Base-by-base conservation (phyloP, 2,888 invertebrate species). In the Cephus sareptanus region DNA sequence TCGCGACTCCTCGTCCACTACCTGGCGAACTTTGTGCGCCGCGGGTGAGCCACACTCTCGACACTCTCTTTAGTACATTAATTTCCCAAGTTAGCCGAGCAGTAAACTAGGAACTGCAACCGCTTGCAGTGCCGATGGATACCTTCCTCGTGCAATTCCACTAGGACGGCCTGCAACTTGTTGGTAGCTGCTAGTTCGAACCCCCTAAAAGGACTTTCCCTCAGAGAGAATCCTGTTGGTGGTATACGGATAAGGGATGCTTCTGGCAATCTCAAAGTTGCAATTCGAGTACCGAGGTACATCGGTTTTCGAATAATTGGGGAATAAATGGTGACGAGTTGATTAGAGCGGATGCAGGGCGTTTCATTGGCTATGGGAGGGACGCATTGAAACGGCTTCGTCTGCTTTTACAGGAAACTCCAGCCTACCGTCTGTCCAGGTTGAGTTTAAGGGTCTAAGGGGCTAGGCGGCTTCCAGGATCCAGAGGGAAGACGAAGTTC, bases 11-110 rank as follows among this genome's bases (percentile, higher is more conserved):
- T 97, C 90, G 95, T 97, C 86, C 96, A 96, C 89, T 97, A 96
- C 92, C 94, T 98, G 89, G 94, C 97, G 82, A 98, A 98, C 93
- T 98, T 98, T 89, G 96, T 96, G 81, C 95, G 95, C 92, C 95
- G 95, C 81, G 98, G 98, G 98, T 98, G 93, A 95, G 94, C 92
- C 34, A 34, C n/a, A 35, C 30, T 30, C 34, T 74, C 23, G 56
- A 56, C 56, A 56, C 56, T 56, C 23, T 56, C 23, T 56, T 56
- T 9, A 23, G 23, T 23, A 56, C 56, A 56, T 56, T 56, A 56
- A 56, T 56, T 56, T 56, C 0, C 2, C 23, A 23, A 56, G 56
- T 56, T 56, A 9, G 56, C 56, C 56, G 56, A 56, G 56, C 23
- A 9, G 23, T 56, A 56, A 56, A 56, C 56, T 23, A 23, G 56